These are phyloP conservation scores for Ammodytes dubius DNA, from an alignment of 2,113 vertebrate species.

Conservation along the genomic window DNA sequence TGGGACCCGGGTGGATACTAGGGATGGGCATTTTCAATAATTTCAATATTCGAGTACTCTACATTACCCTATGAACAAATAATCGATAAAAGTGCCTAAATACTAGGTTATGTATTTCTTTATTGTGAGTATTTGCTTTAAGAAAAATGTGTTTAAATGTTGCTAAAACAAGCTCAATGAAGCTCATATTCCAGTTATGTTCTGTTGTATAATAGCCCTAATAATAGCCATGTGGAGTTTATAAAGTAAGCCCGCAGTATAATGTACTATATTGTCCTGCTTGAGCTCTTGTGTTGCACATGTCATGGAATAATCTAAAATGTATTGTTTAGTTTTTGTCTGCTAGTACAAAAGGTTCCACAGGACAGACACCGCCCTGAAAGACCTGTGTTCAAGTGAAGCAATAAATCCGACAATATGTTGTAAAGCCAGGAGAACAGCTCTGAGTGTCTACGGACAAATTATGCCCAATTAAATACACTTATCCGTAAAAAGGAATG, in stretches of 20 bases:
- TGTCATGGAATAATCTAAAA: constrained; percentile 41
- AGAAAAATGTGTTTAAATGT: neutral
- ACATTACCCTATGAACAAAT: no score
- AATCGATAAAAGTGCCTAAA: no score
- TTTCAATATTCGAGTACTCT: no score
- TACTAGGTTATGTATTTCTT: neutral
- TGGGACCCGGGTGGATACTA: neutral
- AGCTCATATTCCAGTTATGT: neutral
- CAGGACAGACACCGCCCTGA: constrained; percentile 24
- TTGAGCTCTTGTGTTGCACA: neutral
- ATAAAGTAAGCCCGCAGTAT: neutral
- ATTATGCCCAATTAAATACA: neutral
- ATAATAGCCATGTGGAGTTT: neutral
- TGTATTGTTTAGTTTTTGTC: constrained; percentile 48
- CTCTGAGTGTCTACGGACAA: neutral
- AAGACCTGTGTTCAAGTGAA: constrained; percentile 13
- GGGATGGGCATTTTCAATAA: no score
- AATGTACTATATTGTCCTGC: neutral
- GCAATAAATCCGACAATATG: neutral
- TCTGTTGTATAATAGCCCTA: neutral
- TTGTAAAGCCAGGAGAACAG: neutral
- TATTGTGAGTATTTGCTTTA: neutral
- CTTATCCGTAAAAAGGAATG: neutral
- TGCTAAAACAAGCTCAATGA: neutral
- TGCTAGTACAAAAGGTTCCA: constrained; percentile 16